A percentile compares a stretch with the other conserved stretches of the same genome.
Conservation (phyloP, 2,113 vertebrate genomes). For the Neogale vison region DNA sequence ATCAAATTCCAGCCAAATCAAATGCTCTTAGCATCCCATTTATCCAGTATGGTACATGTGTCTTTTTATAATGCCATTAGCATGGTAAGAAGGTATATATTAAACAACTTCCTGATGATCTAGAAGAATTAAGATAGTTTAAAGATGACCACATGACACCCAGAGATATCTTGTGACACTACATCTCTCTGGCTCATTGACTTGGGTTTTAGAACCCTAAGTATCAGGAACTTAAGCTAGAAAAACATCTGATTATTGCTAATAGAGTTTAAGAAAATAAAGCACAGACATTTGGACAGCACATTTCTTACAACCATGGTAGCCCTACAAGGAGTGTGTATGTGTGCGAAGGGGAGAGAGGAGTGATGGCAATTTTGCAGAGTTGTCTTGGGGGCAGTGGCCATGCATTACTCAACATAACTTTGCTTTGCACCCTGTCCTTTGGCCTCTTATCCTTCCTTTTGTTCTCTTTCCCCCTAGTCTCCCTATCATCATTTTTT, state of each 20-base stretch:
- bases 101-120: not conserved
- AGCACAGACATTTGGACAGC: not conserved
- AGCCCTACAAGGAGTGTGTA: not conserved
- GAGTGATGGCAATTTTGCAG: not conserved
- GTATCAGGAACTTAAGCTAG: not conserved
- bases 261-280: not conserved
- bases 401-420: not conserved
- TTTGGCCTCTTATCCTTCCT: not conserved
- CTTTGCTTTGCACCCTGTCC: not conserved
- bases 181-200: not conserved
- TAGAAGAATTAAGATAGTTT: not conserved
- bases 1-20: not conserved
- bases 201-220: not conserved
- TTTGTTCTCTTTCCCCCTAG: not conserved
- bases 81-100: not conserved
- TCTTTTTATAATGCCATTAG: not conserved
- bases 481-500: not conserved
- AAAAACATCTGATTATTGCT: not conserved
- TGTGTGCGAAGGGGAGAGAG: not conserved
- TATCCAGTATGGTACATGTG: not conserved
- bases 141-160: not conserved
- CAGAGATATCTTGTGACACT: not conserved
- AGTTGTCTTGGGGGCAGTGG: not conserved
- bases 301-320: not conserved
- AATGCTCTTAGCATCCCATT: not conserved